These are phyloP conservation scores for Bubo blakistoni DNA, from an alignment of 2,113 vertebrate genomes.

Conservation along the genomic window DNA sequence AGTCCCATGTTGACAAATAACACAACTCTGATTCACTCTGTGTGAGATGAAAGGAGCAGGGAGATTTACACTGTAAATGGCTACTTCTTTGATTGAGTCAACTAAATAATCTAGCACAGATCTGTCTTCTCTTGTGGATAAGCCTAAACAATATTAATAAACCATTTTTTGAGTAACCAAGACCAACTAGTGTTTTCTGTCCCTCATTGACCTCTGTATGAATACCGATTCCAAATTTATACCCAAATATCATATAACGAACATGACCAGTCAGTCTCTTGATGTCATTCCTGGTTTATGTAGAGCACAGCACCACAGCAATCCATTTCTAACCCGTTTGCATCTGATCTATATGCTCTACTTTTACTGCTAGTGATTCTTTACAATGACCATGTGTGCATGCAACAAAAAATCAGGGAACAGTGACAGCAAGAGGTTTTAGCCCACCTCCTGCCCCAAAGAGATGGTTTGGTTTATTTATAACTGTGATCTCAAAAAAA, in stretches of 20 bases:
- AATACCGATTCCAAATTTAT: not conserved
- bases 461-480: not conserved
- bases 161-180: not conserved
- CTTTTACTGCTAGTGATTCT: not conserved
- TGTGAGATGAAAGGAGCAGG: not conserved
- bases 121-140: not conserved
- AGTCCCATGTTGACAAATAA: conserved; percentile 9
- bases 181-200: not conserved
- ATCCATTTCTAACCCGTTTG: not conserved
- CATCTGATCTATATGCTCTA: not conserved
- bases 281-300: not conserved
- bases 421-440: not conserved
- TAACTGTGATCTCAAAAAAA: not conserved
- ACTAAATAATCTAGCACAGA: not conserved
- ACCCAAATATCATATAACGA: not conserved
- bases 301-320: not conserved
- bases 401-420: not conserved
- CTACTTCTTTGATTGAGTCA: not conserved
- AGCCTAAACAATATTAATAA: not conserved
- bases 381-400: not conserved
- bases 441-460: not conserved
- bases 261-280: not conserved
- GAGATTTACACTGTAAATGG: not conserved
- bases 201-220: not conserved
- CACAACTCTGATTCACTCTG: not conserved